A percentile compares a stretch with the other conserved stretches of the same genome.
Conservation (phyloP, 1,140 invertebrate species). For the Zaprionus kolodkinae region DNA sequence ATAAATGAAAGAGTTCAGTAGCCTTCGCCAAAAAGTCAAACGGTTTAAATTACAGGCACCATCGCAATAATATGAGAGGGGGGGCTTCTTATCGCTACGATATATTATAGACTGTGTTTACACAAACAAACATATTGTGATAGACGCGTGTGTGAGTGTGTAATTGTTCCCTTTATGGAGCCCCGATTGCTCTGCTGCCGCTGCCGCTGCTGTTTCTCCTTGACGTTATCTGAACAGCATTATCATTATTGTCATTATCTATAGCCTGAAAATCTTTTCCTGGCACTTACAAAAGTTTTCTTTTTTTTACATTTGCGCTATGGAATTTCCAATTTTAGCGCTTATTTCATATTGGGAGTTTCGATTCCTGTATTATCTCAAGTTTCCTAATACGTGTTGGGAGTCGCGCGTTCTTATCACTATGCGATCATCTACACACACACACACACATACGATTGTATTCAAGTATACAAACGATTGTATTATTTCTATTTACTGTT, state of each 20-base stretch:
- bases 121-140: slow-evolving; percentile 22
- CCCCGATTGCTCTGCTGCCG: background rate
- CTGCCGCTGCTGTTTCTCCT: background rate
- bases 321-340: background rate
- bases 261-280: slow-evolving; percentile 13
- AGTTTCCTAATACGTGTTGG: slow-evolving; percentile 28
- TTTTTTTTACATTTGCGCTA: slow-evolving; percentile 5
- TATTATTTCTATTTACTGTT: slow-evolving; percentile 41
- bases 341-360: slow-evolving; percentile 19
- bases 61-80: background rate
- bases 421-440: slow-evolving; percentile 6
- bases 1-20: slow-evolving; percentile 28
- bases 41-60: slow-evolving; percentile 12
- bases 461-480: slow-evolving; percentile 10
- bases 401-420: slow-evolving; percentile 33
- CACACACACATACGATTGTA: background rate
- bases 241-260: slow-evolving; percentile 9
- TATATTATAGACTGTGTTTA: slow-evolving; percentile 13
- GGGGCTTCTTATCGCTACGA: background rate
- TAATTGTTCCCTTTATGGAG: background rate
- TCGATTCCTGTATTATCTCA: slow-evolving; percentile 35
- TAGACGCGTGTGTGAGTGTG: background rate
- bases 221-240: slow-evolving; percentile 4
- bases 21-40: slow-evolving; percentile 1
- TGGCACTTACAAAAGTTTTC: slow-evolving; percentile 2